Base-by-base conservation (phyloP, 2,888 invertebrate genomes). In the Callinectes sapidus region DNA sequence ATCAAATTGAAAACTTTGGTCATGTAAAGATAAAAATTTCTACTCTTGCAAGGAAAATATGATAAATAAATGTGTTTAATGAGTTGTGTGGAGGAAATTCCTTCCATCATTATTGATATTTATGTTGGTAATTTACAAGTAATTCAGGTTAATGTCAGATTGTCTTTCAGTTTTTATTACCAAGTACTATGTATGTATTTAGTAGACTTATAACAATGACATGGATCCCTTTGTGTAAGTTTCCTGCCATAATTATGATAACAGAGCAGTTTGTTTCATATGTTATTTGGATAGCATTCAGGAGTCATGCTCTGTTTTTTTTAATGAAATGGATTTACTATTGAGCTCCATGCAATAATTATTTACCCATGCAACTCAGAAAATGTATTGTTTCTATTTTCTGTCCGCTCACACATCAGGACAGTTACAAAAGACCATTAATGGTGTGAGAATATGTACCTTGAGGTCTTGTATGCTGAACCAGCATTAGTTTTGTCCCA, bases 361-460 rank as follows among this genome's bases (percentile, higher is more conserved):
- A 23, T 81, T 81, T 81, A 81, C 14, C 81, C 35, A 35, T 81
- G 81, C 81, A 32, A 81, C 81, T 81, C 81, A 81, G 81, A 18
- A 81, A 35, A 81, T 81, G 81, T 81, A 81, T 81, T 81, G 81
- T 81, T 81, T 81, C 81, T 35, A 81, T 16, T 81, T 32, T 81
- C 81, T 81, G 81, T 81, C 81, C 81, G 81, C 81, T 81, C 81
- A 81, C 81, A 81, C 81, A 81, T 81, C 81, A 81, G 81, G 81
- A 81, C 81, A 81, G 81, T 35, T 81, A 81, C 81, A 81, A 81
- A 81, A 81, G 35, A 81, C 81, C 81, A 81, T 81, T 81, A 81
- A 81, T 81, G 81, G 81, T 81, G 81, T 81, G 81, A 81, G 81
- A 81, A 81, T 81, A 81, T 81, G 81, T 81, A 81, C 81, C 32